phyloP scores from a whole-genome alignment of 2,888 invertebrate genomes.

The Phanerotoma sp. region DNA sequence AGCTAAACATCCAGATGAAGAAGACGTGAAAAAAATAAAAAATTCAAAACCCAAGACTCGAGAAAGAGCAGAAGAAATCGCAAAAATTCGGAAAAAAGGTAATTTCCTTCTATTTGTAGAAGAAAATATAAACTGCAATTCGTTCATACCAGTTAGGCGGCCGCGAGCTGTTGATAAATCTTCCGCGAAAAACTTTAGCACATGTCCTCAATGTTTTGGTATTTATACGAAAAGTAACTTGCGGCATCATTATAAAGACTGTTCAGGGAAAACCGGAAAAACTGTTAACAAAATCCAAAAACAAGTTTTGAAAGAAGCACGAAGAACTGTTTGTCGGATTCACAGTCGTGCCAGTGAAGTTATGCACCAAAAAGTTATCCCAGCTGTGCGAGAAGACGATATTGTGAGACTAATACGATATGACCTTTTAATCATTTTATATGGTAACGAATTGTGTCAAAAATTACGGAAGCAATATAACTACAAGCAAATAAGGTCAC shows the following conservation, averaged over 20 bases:
- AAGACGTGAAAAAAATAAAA: background rate
- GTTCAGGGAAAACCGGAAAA: constrained; percentile 6
- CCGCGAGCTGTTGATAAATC: constrained; percentile 13
- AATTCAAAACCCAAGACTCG: background rate
- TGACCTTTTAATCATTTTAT: constrained; percentile 20
- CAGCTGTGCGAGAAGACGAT: constrained; percentile 18
- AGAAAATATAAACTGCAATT: constrained; percentile 10
- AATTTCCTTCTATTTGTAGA: constrained; percentile 5
- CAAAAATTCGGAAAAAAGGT: background rate
- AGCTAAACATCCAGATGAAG: constrained; percentile 9
- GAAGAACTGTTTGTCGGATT: constrained; percentile 16
- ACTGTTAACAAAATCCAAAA: background rate
- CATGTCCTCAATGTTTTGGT: constrained; percentile 19
- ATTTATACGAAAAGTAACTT: constrained; percentile 18
- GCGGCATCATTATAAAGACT: constrained; percentile 17
- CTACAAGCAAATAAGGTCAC: constrained; percentile 20
- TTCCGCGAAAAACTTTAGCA: constrained; percentile 19
- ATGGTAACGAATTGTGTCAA: constrained; percentile 26
- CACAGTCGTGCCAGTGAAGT: constrained; percentile 10
- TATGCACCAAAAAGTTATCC: constrained; percentile 20
- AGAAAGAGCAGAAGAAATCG: background rate
- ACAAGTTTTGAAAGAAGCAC: background rate
- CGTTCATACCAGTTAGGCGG: constrained; percentile 19
- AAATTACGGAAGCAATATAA: constrained; percentile 22
- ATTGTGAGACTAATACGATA: constrained; percentile 17